Percentiles rank a stretch among this genome's conserved stretches.
Evolutionary conservation across 2,888 invertebrate genomes (phyloP).

Genomic region (Aleiodes testaceus): DNA sequence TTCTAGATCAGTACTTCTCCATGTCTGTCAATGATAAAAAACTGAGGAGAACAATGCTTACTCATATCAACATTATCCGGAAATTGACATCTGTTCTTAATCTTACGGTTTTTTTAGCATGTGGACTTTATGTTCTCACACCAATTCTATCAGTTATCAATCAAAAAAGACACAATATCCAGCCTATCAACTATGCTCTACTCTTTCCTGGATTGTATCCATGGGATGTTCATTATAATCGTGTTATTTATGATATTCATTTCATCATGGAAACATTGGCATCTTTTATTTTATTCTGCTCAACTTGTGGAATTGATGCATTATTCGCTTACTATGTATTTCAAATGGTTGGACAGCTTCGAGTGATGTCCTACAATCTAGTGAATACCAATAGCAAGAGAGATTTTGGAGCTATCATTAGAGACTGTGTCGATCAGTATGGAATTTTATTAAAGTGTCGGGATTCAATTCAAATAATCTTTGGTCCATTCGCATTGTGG

Average conservation of each 20-base stretch:
- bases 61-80: not conserved
- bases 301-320: conserved; percentile 53
- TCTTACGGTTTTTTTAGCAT: not conserved
- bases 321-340: conserved; percentile 57
- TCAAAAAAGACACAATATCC: conserved; percentile 34
- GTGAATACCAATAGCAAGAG: not conserved
- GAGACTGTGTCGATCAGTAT: conserved; percentile 43
- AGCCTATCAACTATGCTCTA: conserved; percentile 45
- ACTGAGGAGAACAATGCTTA: not conserved
- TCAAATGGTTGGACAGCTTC: conserved; percentile 56
- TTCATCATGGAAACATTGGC: conserved; percentile 47
- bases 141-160: conserved; percentile 46
- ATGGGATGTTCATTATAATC: conserved; percentile 47
- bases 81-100: conserved; percentile 6
- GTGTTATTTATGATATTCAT: conserved; percentile 48
- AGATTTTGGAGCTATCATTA: not conserved
- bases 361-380: conserved; percentile 44
- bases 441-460: conserved; percentile 47
- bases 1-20: no score
- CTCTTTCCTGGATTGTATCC: conserved; percentile 51
- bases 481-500: conserved; percentile 57
- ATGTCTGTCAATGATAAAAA: not conserved
- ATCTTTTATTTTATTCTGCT: conserved; percentile 31
- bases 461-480: conserved; percentile 52
- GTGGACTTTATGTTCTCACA: conserved; percentile 28